Conservation (phyloP, 2,888 invertebrate genomes). For the Coleophora flavipennella region DNA sequence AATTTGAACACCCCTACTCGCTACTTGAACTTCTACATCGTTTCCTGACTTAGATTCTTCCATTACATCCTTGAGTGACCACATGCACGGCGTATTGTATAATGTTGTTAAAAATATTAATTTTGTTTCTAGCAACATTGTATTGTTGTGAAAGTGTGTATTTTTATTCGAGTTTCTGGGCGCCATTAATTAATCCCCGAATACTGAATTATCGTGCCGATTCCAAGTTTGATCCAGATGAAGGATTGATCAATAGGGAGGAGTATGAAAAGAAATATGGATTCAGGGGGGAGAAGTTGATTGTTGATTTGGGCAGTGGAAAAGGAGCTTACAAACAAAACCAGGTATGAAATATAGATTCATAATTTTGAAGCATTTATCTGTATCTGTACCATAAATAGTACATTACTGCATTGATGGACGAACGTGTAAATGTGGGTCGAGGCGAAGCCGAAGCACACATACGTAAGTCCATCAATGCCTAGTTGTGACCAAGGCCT, state of each 20-base stretch:
- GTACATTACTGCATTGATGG: no score
- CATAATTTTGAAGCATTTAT: no score
- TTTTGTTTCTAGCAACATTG: conserved; percentile 21
- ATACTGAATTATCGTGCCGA: conserved; percentile 51
- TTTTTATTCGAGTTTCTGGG: conserved; percentile 56
- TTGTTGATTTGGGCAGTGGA: conserved; percentile 48
- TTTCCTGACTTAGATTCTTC: conserved; percentile 19
- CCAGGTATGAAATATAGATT: conserved; percentile 27
- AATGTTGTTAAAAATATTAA: conserved; percentile 16
- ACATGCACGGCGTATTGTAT: conserved; percentile 2
- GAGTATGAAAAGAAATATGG: conserved; percentile 37
- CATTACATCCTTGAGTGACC: conserved; percentile 10
- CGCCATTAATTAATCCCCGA: conserved; percentile 44
- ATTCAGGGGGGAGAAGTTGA: conserved; percentile 39
- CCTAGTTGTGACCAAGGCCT: no score
- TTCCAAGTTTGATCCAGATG: conserved; percentile 34
- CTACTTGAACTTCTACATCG: no score
- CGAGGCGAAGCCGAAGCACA: no score
- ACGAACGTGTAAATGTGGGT: no score
- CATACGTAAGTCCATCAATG: no score
- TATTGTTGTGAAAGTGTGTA: conserved; percentile 23
- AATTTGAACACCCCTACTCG: conserved; percentile 1
- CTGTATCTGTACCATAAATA: no score
- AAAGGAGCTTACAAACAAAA: conserved; percentile 19
- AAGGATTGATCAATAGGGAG: conserved; percentile 28